These are phyloP conservation scores for Campaea margaritaria DNA, from an alignment of 2,888 invertebrate species.

Conservation along the genomic window DNA sequence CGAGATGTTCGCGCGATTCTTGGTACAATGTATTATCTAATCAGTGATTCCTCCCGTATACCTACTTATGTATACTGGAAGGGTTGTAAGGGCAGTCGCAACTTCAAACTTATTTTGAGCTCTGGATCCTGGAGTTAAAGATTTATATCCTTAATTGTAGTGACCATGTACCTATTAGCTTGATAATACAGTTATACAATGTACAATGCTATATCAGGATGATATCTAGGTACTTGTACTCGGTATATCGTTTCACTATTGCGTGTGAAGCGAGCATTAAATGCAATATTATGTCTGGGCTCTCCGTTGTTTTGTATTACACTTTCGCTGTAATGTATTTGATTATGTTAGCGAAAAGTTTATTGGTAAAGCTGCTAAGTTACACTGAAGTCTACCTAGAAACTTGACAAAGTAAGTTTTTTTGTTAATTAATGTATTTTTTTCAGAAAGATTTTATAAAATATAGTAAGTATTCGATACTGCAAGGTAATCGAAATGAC, in stretches of 20 bases:
- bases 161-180: neutral
- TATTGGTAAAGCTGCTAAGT: no score
- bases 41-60: slow-evolving; percentile 20
- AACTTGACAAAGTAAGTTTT: no score
- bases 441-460: no score
- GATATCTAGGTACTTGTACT: slow-evolving; percentile 12
- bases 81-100: neutral
- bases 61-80: neutral
- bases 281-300: slow-evolving; percentile 17
- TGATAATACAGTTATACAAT: neutral
- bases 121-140: neutral
- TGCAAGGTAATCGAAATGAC: no score
- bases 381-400: no score
- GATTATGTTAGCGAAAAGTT: neutral
- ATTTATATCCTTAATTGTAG: neutral
- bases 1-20: slow-evolving; percentile 23
- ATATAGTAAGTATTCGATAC: no score
- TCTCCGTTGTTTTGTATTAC: slow-evolving; percentile 11
- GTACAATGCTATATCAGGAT: slow-evolving; percentile 5
- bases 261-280: slow-evolving; percentile 13
- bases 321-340: slow-evolving; percentile 12
- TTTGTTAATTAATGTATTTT: no score
- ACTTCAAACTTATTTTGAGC: neutral
- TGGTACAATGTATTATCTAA: slow-evolving; percentile 26
- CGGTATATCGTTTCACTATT: slow-evolving; percentile 15